Evolutionary conservation across 2,113 vertebrate genomes (phyloP).

Genomic region (Piaya cayana): DNA sequence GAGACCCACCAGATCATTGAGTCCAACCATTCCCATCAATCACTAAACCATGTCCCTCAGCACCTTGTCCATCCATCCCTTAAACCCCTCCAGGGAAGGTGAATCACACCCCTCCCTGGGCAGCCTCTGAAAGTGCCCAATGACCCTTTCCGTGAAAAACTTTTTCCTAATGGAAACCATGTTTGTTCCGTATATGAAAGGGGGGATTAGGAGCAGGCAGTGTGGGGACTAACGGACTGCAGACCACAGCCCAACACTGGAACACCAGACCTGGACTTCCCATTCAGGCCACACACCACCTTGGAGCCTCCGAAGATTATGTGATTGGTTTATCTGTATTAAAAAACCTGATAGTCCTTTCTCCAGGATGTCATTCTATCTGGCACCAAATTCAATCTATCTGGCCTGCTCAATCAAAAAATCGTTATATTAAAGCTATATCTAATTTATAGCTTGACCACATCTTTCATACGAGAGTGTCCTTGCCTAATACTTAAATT

Average conservation of each 20-base stretch:
- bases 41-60: too few relatives aligned
- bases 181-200: not conserved
- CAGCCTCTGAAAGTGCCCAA: too few relatives aligned
- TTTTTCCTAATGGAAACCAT: too few relatives aligned
- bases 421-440: not conserved
- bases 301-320: not conserved
- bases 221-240: not conserved
- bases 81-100: too few relatives aligned
- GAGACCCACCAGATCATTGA: too few relatives aligned
- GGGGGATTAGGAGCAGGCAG: not conserved
- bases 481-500: not conserved
- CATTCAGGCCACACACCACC: not conserved
- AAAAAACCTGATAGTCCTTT: not conserved
- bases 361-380: not conserved
- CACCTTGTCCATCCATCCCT: too few relatives aligned
- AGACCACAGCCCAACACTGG: not conserved
- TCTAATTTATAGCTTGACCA: not conserved
- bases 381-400: not conserved
- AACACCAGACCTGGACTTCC: not conserved
- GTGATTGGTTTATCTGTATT: not conserved
- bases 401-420: not conserved
- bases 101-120: too few relatives aligned
- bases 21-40: too few relatives aligned
- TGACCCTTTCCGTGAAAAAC: too few relatives aligned
- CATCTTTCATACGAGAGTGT: not conserved